Base-by-base conservation (phyloP, 92 coral and sea anemone species). In the Chrysogorgia sp. region DNA sequence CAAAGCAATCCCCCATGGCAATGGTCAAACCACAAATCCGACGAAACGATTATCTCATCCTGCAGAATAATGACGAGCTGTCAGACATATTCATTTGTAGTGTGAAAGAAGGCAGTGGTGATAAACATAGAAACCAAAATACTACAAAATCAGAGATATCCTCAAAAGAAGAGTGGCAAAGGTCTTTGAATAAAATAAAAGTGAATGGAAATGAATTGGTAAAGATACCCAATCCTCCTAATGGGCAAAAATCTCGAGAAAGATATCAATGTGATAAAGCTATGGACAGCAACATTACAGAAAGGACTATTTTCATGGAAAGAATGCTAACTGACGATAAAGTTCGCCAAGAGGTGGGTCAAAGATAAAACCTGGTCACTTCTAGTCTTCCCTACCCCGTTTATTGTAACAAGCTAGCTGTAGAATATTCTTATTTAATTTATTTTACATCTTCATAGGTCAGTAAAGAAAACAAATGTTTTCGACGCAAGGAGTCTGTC, bases 1-100 rank as follows among this genome's bases (percentile, higher is more conserved):
- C 92, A 5, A 89, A 87, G 61, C 85, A 75, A 60, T 93, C 98
- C 19, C 98, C 98, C 6, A 74, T 93, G 55, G 98, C 92, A 23
- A 90, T 92, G 47, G 97, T 93, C 72, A 75, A 82, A 50, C 97
- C 97, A 0, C 98, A 87, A 67, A 58, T 93, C 10, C 93, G 65
- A 24, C 23, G 23, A 0, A 53, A 22, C 32, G 30, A 58, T 21
- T 20, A 48, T 10, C 45, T 10, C 19, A n/a, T n/a, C n/a, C n/a
- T n/a, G n/a, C n/a, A n/a, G n/a, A 28, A 50, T 15, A 65, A 72
- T 29, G 65, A 56, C 41, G 76, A 67, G 12, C 43, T 37, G 5
- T 37, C 12, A 52, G 59, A 57, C 31, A 72, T 72, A 53, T 72
- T 72, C n/a, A 21, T 72, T 1, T 34, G 34, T 19, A 50, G 58